Evolutionary conservation across 53 echinoderm and acorn worm species (phyloP).

Genomic region (Arbacia lixula): DNA sequence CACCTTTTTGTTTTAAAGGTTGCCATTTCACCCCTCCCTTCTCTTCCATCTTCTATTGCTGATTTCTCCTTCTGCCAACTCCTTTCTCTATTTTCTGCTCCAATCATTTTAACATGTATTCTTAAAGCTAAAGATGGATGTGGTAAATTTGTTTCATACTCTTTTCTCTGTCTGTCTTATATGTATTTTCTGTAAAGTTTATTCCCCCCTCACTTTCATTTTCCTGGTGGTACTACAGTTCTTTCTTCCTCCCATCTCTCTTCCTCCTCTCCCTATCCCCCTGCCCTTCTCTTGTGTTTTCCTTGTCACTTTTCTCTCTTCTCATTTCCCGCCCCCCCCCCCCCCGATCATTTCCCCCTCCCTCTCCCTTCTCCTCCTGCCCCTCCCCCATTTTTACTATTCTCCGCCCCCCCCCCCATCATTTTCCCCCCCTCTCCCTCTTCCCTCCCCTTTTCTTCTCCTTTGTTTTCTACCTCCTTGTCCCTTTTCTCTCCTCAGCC

Average conservation of each 20-base stretch:
- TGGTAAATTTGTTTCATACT: too few species aligned
- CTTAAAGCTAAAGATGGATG: not conserved
- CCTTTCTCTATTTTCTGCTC: not conserved
- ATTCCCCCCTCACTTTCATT: too few species aligned
- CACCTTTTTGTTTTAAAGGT: too few species aligned
- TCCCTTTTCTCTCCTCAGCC: too few species aligned
- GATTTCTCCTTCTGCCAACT: not conserved
- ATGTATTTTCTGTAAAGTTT: too few species aligned
- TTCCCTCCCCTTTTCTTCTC: too few species aligned
- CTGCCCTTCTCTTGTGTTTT: not conserved
- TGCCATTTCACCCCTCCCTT: too few species aligned
- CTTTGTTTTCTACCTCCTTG: too few species aligned
- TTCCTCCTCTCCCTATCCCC: not conserved
- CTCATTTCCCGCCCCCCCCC: too few species aligned
- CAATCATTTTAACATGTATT: not conserved
- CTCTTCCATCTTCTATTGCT: too few species aligned
- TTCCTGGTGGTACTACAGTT: too few species aligned
- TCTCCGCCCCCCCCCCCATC: not conserved
- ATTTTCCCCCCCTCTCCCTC: conserved; percentile 30
- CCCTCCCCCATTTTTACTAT: not conserved
- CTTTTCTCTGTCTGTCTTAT: too few species aligned
- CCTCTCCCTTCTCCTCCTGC: not conserved
- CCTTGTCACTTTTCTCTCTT: not conserved
- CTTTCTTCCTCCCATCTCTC: not conserved
- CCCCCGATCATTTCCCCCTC: not conserved